These are phyloP conservation scores for Drosophila testacea DNA, from an alignment of 2,888 invertebrate genomes.

Conservation along the genomic window DNA sequence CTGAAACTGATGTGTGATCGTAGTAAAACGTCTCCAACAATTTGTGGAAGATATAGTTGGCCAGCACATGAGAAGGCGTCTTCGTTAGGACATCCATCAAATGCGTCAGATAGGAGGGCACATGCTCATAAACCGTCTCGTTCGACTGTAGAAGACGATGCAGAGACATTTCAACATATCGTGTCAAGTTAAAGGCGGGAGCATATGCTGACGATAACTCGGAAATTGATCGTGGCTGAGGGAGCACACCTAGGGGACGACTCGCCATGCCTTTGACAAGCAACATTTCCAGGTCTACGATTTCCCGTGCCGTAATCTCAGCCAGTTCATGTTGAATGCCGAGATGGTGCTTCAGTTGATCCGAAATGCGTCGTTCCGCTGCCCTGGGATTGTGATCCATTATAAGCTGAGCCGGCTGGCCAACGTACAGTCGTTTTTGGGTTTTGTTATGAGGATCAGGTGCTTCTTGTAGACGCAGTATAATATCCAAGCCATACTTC, in stretches of 20 bases:
- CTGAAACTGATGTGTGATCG: slow-evolving; percentile 34
- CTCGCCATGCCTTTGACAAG: slow-evolving; percentile 67
- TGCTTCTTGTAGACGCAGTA: slow-evolving; percentile 66
- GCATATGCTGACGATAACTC: slow-evolving; percentile 58
- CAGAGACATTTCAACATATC: slow-evolving; percentile 69
- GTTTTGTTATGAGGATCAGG: slow-evolving; percentile 62
- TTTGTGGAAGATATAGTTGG: slow-evolving; percentile 81
- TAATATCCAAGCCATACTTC: slow-evolving; percentile 79
- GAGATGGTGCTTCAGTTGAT: slow-evolving; percentile 63
- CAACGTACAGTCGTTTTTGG: slow-evolving; percentile 69
- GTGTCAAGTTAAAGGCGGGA: slow-evolving; percentile 64
- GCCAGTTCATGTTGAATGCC: slow-evolving; percentile 60
- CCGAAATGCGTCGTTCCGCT: slow-evolving; percentile 40
- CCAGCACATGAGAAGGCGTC: slow-evolving; percentile 57
- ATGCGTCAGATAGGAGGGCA: slow-evolving; percentile 70
- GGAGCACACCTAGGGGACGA: slow-evolving; percentile 53
- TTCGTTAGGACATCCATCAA: slow-evolving; percentile 51
- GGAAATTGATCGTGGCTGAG: slow-evolving; percentile 46
- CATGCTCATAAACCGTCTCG: slow-evolving; percentile 72
- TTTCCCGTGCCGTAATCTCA: slow-evolving; percentile 59
- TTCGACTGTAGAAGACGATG: slow-evolving; percentile 56
- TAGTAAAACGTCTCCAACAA: slow-evolving; percentile 72
- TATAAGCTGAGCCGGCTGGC: slow-evolving; percentile 69
- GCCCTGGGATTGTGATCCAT: slow-evolving; percentile 51
- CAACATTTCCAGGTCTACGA: slow-evolving; percentile 68